phyloP scores from a whole-genome alignment of 2,888 invertebrate species.

The Dendrolimus houi region DNA sequence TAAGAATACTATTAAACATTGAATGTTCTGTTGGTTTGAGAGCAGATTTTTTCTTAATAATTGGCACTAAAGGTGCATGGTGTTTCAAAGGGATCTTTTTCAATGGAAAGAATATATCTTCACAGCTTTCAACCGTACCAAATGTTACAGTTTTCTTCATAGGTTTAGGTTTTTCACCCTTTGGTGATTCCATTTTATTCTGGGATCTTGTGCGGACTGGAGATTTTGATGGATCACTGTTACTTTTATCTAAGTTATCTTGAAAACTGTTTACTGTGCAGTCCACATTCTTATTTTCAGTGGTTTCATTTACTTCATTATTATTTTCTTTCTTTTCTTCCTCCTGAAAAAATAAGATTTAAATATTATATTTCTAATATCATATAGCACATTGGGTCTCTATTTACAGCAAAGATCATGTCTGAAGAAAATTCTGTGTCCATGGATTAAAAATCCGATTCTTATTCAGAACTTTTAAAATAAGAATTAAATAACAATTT shows the following conservation, averaged over 20 bases:
- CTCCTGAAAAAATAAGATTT: slow-evolving; percentile 44
- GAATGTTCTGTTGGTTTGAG: slow-evolving; percentile 75
- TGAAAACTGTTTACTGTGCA: slow-evolving; percentile 28
- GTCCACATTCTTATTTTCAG: slow-evolving; percentile 41
- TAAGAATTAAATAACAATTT: no score
- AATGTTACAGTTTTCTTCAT: slow-evolving; percentile 80
- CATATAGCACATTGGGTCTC: no score
- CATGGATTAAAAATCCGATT: no score
- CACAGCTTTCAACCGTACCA: slow-evolving; percentile 79
- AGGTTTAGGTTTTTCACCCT: slow-evolving; percentile 62
- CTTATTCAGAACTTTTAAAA: no score
- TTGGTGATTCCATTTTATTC: slow-evolving; percentile 68
- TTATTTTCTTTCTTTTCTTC: slow-evolving; percentile 72
- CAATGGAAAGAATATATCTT: slow-evolving; percentile 74
- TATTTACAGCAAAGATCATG: no score
- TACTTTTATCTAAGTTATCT: slow-evolving; percentile 33
- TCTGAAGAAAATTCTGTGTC: no score
- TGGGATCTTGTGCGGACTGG: slow-evolving; percentile 67
- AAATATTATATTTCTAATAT: neutral
- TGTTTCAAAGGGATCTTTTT: slow-evolving; percentile 77
- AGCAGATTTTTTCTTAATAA: slow-evolving; percentile 79
- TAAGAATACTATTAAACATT: slow-evolving; percentile 76
- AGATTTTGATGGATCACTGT: slow-evolving; percentile 48
- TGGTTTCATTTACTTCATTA: slow-evolving; percentile 46
- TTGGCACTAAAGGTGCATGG: slow-evolving; percentile 77